phyloP scores from a whole-genome alignment of 2,113 vertebrate species.

The Hypomesus transpacificus region DNA sequence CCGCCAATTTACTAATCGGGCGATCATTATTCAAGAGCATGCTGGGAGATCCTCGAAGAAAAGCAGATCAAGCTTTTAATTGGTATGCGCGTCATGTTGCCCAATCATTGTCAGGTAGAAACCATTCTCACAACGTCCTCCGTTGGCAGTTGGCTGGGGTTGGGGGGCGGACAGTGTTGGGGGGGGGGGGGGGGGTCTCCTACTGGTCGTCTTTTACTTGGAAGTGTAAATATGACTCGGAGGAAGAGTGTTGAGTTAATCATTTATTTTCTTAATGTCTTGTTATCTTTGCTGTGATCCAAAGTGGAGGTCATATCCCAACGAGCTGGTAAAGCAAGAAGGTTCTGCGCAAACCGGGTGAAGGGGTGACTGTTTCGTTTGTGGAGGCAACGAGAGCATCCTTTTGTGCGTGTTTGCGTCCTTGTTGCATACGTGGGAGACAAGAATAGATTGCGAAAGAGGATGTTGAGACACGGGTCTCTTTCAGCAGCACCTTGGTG shows the following conservation, averaged over 20 bases:
- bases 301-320: background rate
- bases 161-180: background rate
- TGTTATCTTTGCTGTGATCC: background rate
- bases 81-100: slow-evolving; percentile 23
- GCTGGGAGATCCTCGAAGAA: slow-evolving; percentile 9
- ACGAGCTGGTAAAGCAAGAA: background rate
- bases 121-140: slow-evolving; percentile 5
- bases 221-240: slow-evolving; percentile 2
- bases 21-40: slow-evolving; percentile 31
- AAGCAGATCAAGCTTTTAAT: slow-evolving; percentile 29
- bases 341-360: too few relatives aligned
- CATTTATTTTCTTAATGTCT: background rate
- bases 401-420: background rate
- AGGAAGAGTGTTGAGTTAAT: background rate
- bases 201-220: slow-evolving; percentile 2
- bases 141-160: background rate
- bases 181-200: background rate
- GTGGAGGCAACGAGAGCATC: too few relatives aligned
- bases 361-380: too few relatives aligned
- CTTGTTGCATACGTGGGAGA: background rate
- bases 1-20: slow-evolving; percentile 30
- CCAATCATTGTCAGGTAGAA: slow-evolving; percentile 21
- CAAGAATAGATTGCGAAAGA: background rate
- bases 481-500: slow-evolving; percentile 18
- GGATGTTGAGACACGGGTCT: background rate